phyloP scores from a whole-genome alignment of 2,113 vertebrate species.

The Phrynosoma platyrhinos region DNA sequence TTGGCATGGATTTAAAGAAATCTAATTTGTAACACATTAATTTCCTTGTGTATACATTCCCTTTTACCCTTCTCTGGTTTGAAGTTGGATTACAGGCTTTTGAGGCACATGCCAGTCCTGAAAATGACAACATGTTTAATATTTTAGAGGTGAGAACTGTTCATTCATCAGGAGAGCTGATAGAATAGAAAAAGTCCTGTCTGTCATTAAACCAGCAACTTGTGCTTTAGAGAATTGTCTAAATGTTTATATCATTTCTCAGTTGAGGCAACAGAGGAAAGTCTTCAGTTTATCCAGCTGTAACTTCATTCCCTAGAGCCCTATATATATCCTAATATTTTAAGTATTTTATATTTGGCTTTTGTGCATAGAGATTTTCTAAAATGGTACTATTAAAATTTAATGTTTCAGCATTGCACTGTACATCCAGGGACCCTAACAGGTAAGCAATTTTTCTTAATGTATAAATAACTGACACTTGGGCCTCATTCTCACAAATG shows the following conservation, averaged over 20 bases:
- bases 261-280: slow-evolving; percentile 21
- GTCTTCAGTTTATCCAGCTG: slow-evolving; percentile 41
- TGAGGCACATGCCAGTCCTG: background rate
- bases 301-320: slow-evolving; percentile 13
- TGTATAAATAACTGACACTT: slow-evolving; percentile 12
- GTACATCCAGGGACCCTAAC: slow-evolving; percentile 21
- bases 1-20: background rate
- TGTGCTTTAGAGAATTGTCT: slow-evolving; percentile 17
- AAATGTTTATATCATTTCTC: slow-evolving; percentile 43
- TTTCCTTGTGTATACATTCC: background rate
- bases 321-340: slow-evolving; percentile 30
- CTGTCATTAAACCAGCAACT: slow-evolving; percentile 10
- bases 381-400: slow-evolving; percentile 14
- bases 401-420: slow-evolving; percentile 25
- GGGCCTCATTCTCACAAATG: background rate
- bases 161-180: slow-evolving; percentile 23
- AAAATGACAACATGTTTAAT: slow-evolving; percentile 28
- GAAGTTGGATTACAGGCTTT: slow-evolving; percentile 14
- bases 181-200: slow-evolving; percentile 5
- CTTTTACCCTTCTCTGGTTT: background rate
- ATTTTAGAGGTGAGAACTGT: slow-evolving; percentile 31
- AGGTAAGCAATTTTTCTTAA: background rate
- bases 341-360: slow-evolving; percentile 23
- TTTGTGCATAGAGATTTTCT: slow-evolving; percentile 24
- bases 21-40: background rate